Evolutionary conservation across 2,113 vertebrate species (phyloP).

Genomic region (Lophius piscatorius): DNA sequence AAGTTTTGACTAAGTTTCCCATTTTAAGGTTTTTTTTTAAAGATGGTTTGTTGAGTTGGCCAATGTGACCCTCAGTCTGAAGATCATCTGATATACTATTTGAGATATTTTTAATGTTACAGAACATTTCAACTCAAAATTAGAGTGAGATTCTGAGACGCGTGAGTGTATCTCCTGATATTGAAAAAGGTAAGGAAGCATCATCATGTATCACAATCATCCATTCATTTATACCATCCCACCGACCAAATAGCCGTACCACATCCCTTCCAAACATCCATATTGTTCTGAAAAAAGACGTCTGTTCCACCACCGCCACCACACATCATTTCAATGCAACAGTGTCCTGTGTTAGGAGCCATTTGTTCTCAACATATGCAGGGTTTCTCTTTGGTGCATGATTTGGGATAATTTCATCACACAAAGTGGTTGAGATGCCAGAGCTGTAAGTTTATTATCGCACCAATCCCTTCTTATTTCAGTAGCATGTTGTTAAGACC

Average conservation of each 20-base stretch:
- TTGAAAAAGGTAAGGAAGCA: conserved; percentile 55
- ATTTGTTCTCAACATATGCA: conserved; percentile 40
- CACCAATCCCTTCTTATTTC: conserved; percentile 59
- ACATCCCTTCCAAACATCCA: conserved; percentile 56
- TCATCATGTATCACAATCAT: conserved; percentile 58
- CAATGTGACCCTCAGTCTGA: conserved; percentile 10
- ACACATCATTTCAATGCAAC: conserved; percentile 44
- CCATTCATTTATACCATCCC: conserved; percentile 44
- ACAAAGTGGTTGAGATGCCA: conserved; percentile 71
- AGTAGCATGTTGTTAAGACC: no score
- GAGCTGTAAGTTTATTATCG: conserved; percentile 76
- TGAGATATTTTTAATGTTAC: conserved; percentile 1
- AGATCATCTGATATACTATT: not conserved
- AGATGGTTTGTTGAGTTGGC: conserved; percentile 14
- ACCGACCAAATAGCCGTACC: no score
- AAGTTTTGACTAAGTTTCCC: conserved; percentile 18
- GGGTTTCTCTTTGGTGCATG: conserved; percentile 43
- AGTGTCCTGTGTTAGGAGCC: conserved; percentile 29
- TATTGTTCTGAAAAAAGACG: conserved; percentile 41
- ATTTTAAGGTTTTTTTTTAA: conserved; percentile 1
- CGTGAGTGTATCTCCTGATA: not conserved
- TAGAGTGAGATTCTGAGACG: not conserved
- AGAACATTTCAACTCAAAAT: not conserved
- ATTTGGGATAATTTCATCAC: conserved; percentile 67
- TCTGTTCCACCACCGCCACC: conserved; percentile 27